Evolutionary conservation across 1,140 invertebrate genomes (phyloP), one percentile per base, ranked within the genome.

Genomic region (Lepidurus apus): DNA sequence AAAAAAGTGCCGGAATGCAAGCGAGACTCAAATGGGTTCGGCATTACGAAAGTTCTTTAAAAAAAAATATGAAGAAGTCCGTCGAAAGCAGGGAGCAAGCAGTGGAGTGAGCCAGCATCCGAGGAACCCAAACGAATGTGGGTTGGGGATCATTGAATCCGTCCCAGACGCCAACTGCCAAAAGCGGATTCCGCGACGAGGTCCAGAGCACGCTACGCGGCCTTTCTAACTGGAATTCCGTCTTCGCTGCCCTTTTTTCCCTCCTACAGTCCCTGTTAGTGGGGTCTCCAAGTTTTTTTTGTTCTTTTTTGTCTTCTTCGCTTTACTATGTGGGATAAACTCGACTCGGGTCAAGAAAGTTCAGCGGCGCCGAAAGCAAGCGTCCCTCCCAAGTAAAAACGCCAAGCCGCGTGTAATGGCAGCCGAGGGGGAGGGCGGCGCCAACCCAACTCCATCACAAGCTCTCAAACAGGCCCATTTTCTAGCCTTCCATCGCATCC

Each of bases 141-240:
- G 53, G 53, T 65, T 65, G 21, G 53, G 53, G 53, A 65, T 65
- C 53, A 65, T 21, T 65, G 53, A 65, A 65, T 65, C 21, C 53
- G 53, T 65, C 53, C 53, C 53, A 65, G 53, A 65, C 53, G 53
- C 53, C 53, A 65, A 65, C 53, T 65, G 53, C 53, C 53, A 65
- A 65, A 65, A 65, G 53, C 53, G 53, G 53, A 65, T 65, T 65
- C 53, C 53, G 53, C 21, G 53, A 65, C 53, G 53, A 65, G 53
- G 53, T 65, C 53, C 53, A 65, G 17, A 17, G 53, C 53, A 65
- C 21, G 8, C 53, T 65, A 65, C 53, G 0, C 75, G 65, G n/a
- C 75, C 44, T 45, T 76, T 24, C 42, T 21, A 10, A 75, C 74
- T 42, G 44, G 13, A 43, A 45, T 43, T 76, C 47, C 42, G 21